Base-by-base conservation (phyloP, 2,113 vertebrate species). In the Acrocephalus arundinaceus region DNA sequence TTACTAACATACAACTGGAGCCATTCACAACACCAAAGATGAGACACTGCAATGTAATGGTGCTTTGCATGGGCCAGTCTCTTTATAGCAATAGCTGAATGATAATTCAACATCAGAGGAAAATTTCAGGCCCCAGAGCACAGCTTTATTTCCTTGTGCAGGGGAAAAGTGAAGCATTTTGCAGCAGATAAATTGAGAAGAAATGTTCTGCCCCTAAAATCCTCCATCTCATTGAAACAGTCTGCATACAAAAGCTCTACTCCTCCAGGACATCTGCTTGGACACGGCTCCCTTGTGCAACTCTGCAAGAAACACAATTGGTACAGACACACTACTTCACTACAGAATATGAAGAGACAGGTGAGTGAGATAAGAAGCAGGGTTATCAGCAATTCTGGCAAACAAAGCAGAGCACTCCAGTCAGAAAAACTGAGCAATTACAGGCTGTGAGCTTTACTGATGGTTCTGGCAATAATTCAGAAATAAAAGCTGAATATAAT, bases 31-130 rank as follows among this genome's bases (percentile, higher is more conserved):
- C 15, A 55, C 25, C 39, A 7, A 37, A 31, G 35, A 46, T 10
- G 23, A 68, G 24, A 67, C 18, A 35, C 14, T 31, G 37, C 20
- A 82, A 5, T 8, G 10, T 9, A 43, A 62, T 9, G 9, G 45
- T 45, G 61, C 49, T 83, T 58, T 52, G 6, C 0, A 0, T 9
- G 39, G 16, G 37, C 25, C 51, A 22, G 31, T 41, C 49, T 83
- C 0, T 0, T 45, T 66, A 41, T 37, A 79, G 31, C 11, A 68
- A 45, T 6, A 4, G 9, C 25, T 68, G 31, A 76, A 66, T 18
- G 43, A 76, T 30, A 31, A 22, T 79, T 82, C 45, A 75, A 9
- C 13, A 67, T 2, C 23, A 49, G 15, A 35, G 15, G 37, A 80
- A 84, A 74, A 78, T 30, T 51, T 85, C 61, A 89, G 35, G 58